Evolutionary conservation across 2,113 vertebrate genomes (phyloP).

Genomic region (Pedionomus torquatus): DNA sequence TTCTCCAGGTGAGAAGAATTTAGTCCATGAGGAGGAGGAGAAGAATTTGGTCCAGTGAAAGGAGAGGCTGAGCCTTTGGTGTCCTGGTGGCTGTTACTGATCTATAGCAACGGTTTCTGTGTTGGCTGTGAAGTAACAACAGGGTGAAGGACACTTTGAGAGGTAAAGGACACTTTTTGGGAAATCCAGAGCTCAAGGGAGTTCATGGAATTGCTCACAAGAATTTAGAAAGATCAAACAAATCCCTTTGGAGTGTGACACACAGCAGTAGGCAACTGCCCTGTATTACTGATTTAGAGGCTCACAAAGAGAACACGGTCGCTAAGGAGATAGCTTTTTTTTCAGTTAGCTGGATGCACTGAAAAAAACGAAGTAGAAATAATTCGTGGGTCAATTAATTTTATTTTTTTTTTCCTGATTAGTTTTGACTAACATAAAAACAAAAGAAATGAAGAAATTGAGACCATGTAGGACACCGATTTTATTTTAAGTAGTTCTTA

Average conservation of each 20-base stretch:
- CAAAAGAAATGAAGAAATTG: not conserved
- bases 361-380: not conserved
- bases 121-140: not conserved
- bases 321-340: not conserved
- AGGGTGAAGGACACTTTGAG: not conserved
- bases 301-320: not conserved
- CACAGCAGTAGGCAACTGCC: not conserved
- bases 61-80: not conserved
- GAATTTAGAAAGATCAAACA: not conserved
- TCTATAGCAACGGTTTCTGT: not conserved
- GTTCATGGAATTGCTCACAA: not conserved
- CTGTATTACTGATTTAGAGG: not conserved
- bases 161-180: not conserved
- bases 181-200: not conserved
- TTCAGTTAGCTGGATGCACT: not conserved
- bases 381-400: not conserved
- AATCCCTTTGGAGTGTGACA: not conserved
- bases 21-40: not conserved
- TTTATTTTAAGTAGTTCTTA: not conserved
- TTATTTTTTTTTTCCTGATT: not conserved
- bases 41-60: not conserved
- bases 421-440: not conserved
- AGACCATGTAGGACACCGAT: not conserved
- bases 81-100: rapidly evolving
- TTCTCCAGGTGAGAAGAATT: not conserved